Percentiles rank a stretch among this genome's conserved stretches.
These are phyloP conservation scores for Macrostomum cliftonense DNA, from an alignment of 2,888 invertebrate genomes.

Conservation along the genomic window DNA sequence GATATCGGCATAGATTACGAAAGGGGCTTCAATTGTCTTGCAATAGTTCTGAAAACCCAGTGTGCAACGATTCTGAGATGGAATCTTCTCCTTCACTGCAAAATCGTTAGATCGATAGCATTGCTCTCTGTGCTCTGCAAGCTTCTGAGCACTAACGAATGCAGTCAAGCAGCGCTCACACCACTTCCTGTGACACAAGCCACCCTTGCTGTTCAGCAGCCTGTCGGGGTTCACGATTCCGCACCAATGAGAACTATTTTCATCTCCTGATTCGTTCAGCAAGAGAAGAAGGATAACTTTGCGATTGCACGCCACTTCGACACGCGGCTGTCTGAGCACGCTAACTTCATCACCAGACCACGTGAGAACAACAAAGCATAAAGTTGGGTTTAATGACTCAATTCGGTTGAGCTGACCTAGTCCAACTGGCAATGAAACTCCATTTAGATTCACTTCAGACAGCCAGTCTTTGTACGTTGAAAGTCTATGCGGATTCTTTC, in stretches of 20 bases:
- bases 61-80: constrained; percentile 7
- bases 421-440: no score
- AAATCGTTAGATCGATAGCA: constrained; percentile 7
- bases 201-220: neutral
- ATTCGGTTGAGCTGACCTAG: no score
- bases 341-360: no score
- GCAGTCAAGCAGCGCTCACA: constrained; percentile 1
- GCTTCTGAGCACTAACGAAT: neutral
- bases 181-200: neutral
- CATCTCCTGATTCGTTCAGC: no score
- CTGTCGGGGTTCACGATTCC: neutral
- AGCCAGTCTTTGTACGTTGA: no score
- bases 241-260: neutral
- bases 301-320: no score
- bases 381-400: no score
- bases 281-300: no score
- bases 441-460: no score
- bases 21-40: constrained; percentile 7
- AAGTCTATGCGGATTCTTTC: no score
- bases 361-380: no score
- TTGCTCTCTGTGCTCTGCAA: constrained; percentile 9
- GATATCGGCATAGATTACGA: constrained; percentile 13
- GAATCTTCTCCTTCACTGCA: constrained; percentile 9
- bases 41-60: constrained; percentile 10
- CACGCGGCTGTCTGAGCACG: no score